Conservation (phyloP, 1,140 invertebrate species). For the Sycobia sp. region DNA sequence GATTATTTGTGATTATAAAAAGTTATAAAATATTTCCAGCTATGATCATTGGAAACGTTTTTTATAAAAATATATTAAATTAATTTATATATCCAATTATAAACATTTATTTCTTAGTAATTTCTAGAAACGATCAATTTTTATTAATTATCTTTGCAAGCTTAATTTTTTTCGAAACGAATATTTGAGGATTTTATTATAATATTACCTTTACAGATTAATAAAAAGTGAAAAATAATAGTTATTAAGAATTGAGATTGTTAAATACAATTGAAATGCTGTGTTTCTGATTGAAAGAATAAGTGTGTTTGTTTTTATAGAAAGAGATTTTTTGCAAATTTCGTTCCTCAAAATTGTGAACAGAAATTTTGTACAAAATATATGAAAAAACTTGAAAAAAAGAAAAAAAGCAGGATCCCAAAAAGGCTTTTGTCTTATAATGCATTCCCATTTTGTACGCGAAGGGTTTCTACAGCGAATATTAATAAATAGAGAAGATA, state of each 20-base stretch:
- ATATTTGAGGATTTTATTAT: too few relatives aligned
- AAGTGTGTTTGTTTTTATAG: background rate
- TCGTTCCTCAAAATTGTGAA: background rate
- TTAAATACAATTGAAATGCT: background rate
- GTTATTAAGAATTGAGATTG: background rate
- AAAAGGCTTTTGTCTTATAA: conserved; percentile 37
- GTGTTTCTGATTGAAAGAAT: background rate
- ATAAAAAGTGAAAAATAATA: background rate
- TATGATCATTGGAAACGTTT: too few relatives aligned
- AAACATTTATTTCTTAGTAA: too few relatives aligned
- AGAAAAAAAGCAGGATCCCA: background rate
- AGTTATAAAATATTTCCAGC: too few relatives aligned
- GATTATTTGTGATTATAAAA: background rate
- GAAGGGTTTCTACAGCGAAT: conserved; percentile 43
- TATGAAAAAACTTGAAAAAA: background rate
- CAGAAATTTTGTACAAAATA: conserved; percentile 8
- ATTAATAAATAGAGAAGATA: conserved; percentile 1
- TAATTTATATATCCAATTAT: too few relatives aligned
- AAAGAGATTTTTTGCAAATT: background rate
- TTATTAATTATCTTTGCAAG: too few relatives aligned
- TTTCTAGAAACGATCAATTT: too few relatives aligned
- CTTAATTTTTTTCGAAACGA: too few relatives aligned
- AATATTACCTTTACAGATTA: conserved; percentile 25
- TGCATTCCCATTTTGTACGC: conserved; percentile 57
- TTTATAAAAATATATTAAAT: too few relatives aligned